Base-by-base conservation (phyloP, 2,888 invertebrate species). In the Troglohyphantes excavatus region DNA sequence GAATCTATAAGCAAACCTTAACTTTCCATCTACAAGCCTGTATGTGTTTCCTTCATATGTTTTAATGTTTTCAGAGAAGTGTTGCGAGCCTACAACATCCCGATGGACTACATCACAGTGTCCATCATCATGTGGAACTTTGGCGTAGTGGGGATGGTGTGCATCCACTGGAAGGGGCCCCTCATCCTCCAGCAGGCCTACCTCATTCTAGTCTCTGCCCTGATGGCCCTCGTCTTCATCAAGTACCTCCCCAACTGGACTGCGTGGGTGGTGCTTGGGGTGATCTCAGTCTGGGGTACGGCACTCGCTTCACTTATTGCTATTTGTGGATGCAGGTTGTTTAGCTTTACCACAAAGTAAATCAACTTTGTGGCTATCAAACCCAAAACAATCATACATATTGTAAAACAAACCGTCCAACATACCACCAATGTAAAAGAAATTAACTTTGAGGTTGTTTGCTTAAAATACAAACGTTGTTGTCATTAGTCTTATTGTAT, bases 221-320 rank as follows among this genome's bases (percentile, higher is more conserved):
- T 99, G 29, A 99, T 99, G 98, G 99, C 99, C 0, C 95, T 99
- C 26, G 97, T 99, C 43, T 99, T 99, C 93, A 99, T 99, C 92
- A 99, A 99, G 94, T 99, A 99, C 94, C 94, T 99, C 82, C 99
- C 99, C 0, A 98, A 99, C 93, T 99, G 99, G 99, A 99, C 99
- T 0, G 97, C 98, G 0, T 99, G 99, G 99, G 96, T 97, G 43
- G 98, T 99, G 5, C 95, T 99, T 5, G 99, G 96, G 91, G 97
- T 97, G 63, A 98, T 99, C 93, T 99, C 99, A 53, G 95, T 99
- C 93, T 99, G 99, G 99, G 99, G 98, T 97, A 93, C 91, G 93
- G 76, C 61, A 3, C 0, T 26, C 3, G 59, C 13, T 68, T 33
- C 9, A 39, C 39, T n/a, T n/a, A n/a, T n/a, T n/a, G n/a, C n/a